Percentiles rank a stretch among this genome's conserved stretches.
phyloP scores from a whole-genome alignment of 2,113 vertebrate genomes.

The Phrynosoma platyrhinos region DNA sequence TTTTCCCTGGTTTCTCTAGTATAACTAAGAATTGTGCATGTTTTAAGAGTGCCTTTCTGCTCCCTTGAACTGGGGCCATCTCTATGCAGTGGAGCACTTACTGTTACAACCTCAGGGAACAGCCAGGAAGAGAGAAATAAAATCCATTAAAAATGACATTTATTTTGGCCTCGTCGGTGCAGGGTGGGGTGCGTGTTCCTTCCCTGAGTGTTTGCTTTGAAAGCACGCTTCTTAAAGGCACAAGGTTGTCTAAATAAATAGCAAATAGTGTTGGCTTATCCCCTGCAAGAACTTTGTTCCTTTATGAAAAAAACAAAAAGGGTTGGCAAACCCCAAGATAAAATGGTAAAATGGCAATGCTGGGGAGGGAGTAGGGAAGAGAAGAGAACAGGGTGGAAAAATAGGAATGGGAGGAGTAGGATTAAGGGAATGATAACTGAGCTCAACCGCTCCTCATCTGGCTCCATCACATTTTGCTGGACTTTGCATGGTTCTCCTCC shows the following conservation, averaged over 20 bases:
- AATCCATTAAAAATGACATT: slow-evolving; percentile 35
- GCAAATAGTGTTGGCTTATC: not conserved
- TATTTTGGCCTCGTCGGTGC: slow-evolving; percentile 24
- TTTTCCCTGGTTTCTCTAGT: no score
- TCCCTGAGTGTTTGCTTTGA: not conserved
- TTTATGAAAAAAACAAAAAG: not conserved
- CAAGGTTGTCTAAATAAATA: slow-evolving; percentile 2
- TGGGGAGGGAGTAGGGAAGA: not conserved
- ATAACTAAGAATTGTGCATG: not conserved
- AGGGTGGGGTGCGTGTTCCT: not conserved
- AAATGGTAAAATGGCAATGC: not conserved
- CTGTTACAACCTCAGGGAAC: slow-evolving; percentile 10
- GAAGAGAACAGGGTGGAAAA: no score
- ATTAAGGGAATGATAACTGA: not conserved
- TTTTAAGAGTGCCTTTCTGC: not conserved
- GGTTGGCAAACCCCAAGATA: not conserved
- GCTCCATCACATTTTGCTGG: not conserved
- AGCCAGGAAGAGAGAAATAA: slow-evolving; percentile 2
- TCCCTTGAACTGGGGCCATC: not conserved
- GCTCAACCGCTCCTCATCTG: not conserved
- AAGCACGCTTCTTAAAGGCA: not conserved
- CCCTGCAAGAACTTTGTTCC: not conserved
- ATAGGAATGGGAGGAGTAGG: no score
- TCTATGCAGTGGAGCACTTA: not conserved
- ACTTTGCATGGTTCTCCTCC: not conserved